A percentile compares a stretch with the other conserved stretches of the same genome.
Evolutionary conservation across 2,888 invertebrate species (phyloP).

Genomic region (Drosophila kambysellisi): DNA sequence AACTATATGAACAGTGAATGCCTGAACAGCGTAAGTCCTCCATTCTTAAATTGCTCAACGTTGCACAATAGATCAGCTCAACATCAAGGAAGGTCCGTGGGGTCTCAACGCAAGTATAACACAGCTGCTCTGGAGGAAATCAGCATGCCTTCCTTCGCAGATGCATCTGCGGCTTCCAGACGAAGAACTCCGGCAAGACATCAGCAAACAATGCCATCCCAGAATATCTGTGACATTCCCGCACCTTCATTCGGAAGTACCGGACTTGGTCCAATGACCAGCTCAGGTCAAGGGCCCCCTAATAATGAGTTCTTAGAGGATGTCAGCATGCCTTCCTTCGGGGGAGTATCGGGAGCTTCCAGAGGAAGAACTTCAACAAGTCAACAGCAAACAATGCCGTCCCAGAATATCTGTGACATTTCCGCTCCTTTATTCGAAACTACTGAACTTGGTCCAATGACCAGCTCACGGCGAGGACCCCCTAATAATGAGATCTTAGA

Average conservation of each 20-base stretch:
- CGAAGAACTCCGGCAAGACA: not conserved
- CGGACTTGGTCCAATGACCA: too few relatives aligned
- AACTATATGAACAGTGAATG: slow-evolving; percentile 22
- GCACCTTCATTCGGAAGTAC: not conserved
- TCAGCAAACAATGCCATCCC: slow-evolving; percentile 19
- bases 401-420: slow-evolving; percentile 16
- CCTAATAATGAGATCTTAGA: not conserved
- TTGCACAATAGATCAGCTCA: not conserved
- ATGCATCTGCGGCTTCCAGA: slow-evolving; percentile 1
- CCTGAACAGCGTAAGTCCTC: slow-evolving; percentile 34
- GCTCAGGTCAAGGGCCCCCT: not conserved
- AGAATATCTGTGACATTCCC: not conserved
- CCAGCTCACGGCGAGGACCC: not conserved
- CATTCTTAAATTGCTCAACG: slow-evolving; percentile 18
- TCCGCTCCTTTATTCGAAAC: slow-evolving; percentile 12
- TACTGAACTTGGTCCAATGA: not conserved
- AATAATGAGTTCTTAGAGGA: slow-evolving; percentile 27
- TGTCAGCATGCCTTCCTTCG: slow-evolving; percentile 10
- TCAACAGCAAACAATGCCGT: slow-evolving; percentile 2
- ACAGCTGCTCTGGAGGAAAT: slow-evolving; percentile 23
- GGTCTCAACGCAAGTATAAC: slow-evolving; percentile 13
- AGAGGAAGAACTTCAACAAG: not conserved
- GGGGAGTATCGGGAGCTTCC: not conserved
- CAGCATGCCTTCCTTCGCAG: slow-evolving; percentile 19
- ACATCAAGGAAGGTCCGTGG: slow-evolving; percentile 1